A percentile compares a stretch with the other conserved stretches of the same genome.
phyloP scores from a whole-genome alignment of 2,113 vertebrate species.

The Lonchura striata region DNA sequence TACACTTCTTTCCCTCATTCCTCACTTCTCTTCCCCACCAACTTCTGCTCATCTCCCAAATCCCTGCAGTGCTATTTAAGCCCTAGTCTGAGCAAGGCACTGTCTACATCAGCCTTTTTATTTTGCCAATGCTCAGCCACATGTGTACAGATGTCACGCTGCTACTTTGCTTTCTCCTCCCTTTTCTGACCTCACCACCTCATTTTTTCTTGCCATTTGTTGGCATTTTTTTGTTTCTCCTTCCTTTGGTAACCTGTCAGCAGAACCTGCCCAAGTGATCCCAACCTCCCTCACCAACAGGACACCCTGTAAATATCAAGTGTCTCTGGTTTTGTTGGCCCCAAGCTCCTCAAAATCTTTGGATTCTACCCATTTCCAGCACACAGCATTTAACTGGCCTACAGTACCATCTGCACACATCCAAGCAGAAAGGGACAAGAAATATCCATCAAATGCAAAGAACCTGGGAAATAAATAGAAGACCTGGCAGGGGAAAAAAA shows the following conservation, averaged over 20 bases:
- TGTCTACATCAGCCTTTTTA: neutral
- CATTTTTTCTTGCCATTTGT: neutral
- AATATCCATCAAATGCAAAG: neutral
- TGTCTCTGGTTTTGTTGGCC: neutral
- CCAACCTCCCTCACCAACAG: neutral
- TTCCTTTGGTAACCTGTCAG: neutral
- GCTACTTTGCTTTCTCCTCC: neutral
- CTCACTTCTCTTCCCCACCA: neutral
- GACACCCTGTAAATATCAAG: fast-evolving
- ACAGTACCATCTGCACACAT: neutral
- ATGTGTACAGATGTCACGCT: fast-evolving
- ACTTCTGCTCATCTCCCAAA: neutral
- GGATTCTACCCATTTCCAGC: neutral
- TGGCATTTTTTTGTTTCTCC: neutral
- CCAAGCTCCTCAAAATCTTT: neutral
- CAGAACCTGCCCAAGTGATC: neutral
- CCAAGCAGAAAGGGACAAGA: neutral
- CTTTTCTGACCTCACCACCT: neutral
- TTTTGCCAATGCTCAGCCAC: neutral
- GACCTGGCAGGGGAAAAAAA: neutral
- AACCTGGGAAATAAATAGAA: slow-evolving; percentile 38
- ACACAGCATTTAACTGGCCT: neutral
- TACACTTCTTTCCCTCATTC: neutral
- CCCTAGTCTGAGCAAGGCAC: neutral
- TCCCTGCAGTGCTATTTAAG: neutral